A percentile compares a stretch with the other conserved stretches of the same genome.
These are phyloP conservation scores for Gadus chalcogrammus DNA, from an alignment of 2,113 vertebrate genomes.

Conservation along the genomic window DNA sequence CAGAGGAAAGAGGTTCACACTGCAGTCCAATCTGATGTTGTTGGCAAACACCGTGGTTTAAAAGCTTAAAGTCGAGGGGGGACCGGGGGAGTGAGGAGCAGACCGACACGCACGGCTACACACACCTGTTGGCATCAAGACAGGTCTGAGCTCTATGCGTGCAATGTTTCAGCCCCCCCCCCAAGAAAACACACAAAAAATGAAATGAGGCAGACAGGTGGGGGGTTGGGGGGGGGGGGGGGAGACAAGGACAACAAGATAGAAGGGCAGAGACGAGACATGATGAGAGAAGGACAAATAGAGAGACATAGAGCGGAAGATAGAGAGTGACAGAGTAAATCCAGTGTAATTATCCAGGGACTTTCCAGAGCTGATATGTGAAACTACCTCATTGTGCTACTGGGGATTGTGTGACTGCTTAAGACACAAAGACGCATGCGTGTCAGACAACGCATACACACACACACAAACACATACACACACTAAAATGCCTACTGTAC, in stretches of 20 bases:
- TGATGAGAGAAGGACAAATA: neutral
- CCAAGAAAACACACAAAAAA: neutral
- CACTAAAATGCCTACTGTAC: slow-evolving; percentile 10
- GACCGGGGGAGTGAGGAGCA: neutral
- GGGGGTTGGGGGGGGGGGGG: too few relatives aligned
- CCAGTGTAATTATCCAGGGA: slow-evolving; percentile 72
- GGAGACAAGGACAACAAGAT: neutral
- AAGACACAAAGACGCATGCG: slow-evolving; percentile 14
- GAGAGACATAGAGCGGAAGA: slow-evolving; percentile 22
- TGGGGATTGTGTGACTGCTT: slow-evolving; percentile 55
- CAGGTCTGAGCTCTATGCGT: neutral
- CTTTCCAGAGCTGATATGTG: slow-evolving; percentile 70
- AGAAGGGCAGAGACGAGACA: neutral
- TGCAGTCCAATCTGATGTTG: too few relatives aligned
- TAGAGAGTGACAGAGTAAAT: slow-evolving; percentile 42
- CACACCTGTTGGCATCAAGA: slow-evolving; percentile 10
- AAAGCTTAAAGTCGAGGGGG: neutral
- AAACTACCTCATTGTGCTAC: slow-evolving; percentile 69
- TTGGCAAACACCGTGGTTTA: neutral
- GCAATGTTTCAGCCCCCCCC: neutral
- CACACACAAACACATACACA: slow-evolving; percentile 4
- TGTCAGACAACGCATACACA: slow-evolving; percentile 1
- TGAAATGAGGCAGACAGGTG: neutral
- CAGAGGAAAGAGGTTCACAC: neutral
- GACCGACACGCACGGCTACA: slow-evolving; percentile 15